phyloP scores from a whole-genome alignment of 2,888 invertebrate species.

The Molorchus minor region DNA sequence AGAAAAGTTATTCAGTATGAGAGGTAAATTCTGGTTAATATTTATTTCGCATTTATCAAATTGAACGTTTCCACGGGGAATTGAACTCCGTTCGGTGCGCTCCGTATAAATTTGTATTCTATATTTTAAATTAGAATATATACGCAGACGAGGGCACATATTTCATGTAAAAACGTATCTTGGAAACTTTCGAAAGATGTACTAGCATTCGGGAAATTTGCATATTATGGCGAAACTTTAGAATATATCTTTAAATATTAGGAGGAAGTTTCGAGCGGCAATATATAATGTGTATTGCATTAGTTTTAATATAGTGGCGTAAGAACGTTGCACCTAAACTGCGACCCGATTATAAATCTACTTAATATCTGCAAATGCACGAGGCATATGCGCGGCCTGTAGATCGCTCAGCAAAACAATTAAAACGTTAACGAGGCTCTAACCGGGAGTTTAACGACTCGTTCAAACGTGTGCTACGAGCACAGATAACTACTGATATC shows the following conservation, averaged over 20 bases:
- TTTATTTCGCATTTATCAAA: conserved; percentile 64
- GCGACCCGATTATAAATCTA: conserved; percentile 50
- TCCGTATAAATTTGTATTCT: conserved; percentile 64
- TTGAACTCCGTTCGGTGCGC: conserved; percentile 57
- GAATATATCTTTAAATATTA: conserved; percentile 55
- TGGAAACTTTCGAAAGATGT: conserved; percentile 59
- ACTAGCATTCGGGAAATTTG: conserved; percentile 58
- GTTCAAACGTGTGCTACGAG: conserved; percentile 51
- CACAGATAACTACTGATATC: conserved; percentile 22
- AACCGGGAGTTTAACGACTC: conserved; percentile 59
- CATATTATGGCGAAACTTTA: conserved; percentile 61
- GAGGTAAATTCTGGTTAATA: conserved; percentile 61
- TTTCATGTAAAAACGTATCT: conserved; percentile 63
- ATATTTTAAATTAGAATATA: conserved; percentile 65
- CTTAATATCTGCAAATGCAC: conserved; percentile 48
- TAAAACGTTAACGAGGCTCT: conserved; percentile 60
- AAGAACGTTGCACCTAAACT: conserved; percentile 51
- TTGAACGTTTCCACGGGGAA: conserved; percentile 61
- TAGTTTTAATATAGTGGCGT: conserved; percentile 42
- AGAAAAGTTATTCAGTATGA: conserved; percentile 42
- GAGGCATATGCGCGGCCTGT: conserved; percentile 54
- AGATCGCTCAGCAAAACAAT: conserved; percentile 59
- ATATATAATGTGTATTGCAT: conserved; percentile 46
- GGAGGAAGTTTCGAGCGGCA: conserved; percentile 47
- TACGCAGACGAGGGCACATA: conserved; percentile 61